Evolutionary conservation across 2,797 vertebrate species (phyloP).

Genomic region (Tokudaia tokunoshimensis): DNA sequence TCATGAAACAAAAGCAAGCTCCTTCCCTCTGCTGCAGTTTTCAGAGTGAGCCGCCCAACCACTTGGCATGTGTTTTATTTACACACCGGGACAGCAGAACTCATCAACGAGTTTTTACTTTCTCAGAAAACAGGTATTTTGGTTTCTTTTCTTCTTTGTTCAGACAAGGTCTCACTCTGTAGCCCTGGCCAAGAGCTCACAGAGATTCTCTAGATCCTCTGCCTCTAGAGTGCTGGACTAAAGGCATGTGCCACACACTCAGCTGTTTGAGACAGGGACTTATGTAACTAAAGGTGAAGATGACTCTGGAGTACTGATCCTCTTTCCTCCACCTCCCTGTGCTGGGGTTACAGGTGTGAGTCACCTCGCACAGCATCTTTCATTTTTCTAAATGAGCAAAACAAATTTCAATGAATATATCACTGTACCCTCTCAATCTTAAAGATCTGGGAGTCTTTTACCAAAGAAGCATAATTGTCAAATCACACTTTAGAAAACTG

Average conservation of each 20-base stretch:
- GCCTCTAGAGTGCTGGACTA: not conserved
- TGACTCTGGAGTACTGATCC: not conserved
- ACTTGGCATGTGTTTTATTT: not conserved
- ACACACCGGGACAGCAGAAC: not conserved
- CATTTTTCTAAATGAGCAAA: constrained; percentile 53
- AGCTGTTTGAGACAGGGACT: not conserved
- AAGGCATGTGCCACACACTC: not conserved
- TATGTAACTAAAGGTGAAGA: not conserved
- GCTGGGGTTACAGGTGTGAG: not conserved
- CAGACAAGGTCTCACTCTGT: not conserved
- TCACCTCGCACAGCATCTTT: not conserved
- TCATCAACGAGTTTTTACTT: not conserved
- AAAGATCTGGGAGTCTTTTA: constrained; percentile 35
- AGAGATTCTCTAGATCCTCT: not conserved
- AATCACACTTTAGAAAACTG: constrained; percentile 58
- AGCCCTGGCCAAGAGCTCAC: not conserved
- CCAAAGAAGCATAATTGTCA: constrained; percentile 25
- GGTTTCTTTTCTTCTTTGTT: not conserved
- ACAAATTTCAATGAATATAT: constrained; percentile 16
- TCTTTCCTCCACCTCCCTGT: not conserved
- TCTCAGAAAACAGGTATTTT: constrained; percentile 48
- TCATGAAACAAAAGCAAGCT: constrained; percentile 13
- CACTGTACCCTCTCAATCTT: not conserved
- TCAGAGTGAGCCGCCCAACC: constrained; percentile 6
- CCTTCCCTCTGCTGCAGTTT: not conserved